These are phyloP conservation scores for Tinea pellionella DNA, from an alignment of 2,888 invertebrate species.

Conservation along the genomic window DNA sequence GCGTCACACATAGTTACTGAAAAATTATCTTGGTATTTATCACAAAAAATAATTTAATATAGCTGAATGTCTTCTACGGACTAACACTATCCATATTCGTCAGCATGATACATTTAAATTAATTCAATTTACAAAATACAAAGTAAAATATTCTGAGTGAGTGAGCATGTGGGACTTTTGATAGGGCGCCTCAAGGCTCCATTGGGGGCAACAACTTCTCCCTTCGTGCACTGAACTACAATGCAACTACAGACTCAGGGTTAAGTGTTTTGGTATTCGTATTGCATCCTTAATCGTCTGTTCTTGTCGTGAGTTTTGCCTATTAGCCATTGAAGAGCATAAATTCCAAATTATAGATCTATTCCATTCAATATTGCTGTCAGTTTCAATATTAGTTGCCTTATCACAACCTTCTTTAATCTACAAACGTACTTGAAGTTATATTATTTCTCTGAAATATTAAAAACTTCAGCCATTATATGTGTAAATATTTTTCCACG, in stretches of 20 bases:
- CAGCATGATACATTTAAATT: background rate
- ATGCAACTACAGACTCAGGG: constrained; percentile 23
- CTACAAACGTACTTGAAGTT: background rate
- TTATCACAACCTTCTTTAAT: too few relatives aligned
- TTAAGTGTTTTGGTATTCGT: constrained; percentile 14
- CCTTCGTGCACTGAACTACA: constrained; percentile 47
- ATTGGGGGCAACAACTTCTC: constrained; percentile 49
- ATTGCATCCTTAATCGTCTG: constrained; percentile 10
- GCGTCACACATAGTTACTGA: too few relatives aligned
- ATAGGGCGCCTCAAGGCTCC: constrained; percentile 37
- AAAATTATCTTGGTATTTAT: too few relatives aligned
- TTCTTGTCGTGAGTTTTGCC: background rate
- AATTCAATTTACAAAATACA: background rate
- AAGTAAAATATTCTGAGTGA: background rate
- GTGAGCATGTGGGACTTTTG: constrained; percentile 6
- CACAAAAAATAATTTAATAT: too few relatives aligned
- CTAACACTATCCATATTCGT: too few relatives aligned
- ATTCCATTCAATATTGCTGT: too few relatives aligned
- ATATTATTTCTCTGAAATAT: background rate
- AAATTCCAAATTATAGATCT: too few relatives aligned
- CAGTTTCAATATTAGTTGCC: too few relatives aligned
- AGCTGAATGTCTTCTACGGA: too few relatives aligned
- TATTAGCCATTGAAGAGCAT: too few relatives aligned
- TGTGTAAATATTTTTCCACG: constrained; percentile 1
- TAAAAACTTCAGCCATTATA: background rate